Conservation (phyloP, 2,797 vertebrate genomes). For the Poecile montanus region DNA sequence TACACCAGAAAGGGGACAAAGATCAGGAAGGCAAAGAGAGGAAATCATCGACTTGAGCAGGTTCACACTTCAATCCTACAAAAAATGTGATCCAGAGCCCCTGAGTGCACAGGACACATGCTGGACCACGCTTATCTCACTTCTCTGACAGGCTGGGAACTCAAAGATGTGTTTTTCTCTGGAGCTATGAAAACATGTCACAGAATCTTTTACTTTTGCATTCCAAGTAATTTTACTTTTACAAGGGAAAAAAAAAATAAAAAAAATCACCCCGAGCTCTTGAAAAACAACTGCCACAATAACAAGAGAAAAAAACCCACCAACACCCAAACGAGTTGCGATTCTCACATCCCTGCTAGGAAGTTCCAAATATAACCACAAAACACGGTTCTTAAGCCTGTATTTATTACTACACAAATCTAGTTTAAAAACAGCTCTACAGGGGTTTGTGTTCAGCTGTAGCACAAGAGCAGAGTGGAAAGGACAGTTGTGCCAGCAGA, state of each 20-base stretch:
- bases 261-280: background rate
- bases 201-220: background rate
- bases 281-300: conserved; percentile 1
- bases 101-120: background rate
- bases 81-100: background rate
- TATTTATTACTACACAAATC: conserved; percentile 68
- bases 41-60: background rate
- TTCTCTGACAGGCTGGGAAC: background rate
- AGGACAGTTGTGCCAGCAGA: background rate
- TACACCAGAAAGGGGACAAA: background rate
- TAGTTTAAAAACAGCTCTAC: conserved; percentile 59
- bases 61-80: background rate
- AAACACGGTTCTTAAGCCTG: conserved; percentile 43
- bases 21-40: background rate
- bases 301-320: background rate
- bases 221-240: background rate
- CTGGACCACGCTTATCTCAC: background rate
- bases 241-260: background rate
- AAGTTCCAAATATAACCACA: conserved; percentile 55
- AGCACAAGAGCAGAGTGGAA: background rate
- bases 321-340: conserved; percentile 7
- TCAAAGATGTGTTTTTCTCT: background rate
- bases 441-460: background rate
- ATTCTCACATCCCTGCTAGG: background rate
- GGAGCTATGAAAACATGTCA: background rate